phyloP scores from a whole-genome alignment of 2,888 invertebrate genomes.

The Stenodera caucasica region DNA sequence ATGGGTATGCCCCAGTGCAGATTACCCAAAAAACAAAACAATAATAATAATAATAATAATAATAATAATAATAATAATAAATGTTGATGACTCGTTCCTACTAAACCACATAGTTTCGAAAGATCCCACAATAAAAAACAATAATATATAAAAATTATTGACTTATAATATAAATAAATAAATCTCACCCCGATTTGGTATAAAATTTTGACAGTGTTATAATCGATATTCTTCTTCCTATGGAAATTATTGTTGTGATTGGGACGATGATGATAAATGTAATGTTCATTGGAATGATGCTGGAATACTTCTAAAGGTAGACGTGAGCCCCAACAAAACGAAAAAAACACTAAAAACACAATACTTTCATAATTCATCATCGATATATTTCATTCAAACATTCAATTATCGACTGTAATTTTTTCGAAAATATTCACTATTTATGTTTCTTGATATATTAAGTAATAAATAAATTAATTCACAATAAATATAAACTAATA shows the following conservation, averaged over 20 bases:
- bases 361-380: conserved; percentile 41
- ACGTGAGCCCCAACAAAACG: conserved; percentile 35
- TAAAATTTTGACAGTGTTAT: conserved; percentile 64
- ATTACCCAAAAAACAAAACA: conserved; percentile 23
- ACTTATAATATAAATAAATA: too few relatives aligned
- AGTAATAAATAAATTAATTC: not conserved
- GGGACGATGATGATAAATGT: conserved; percentile 56
- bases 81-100: conserved; percentile 19
- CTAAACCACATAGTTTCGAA: conserved; percentile 15
- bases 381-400: conserved; percentile 1
- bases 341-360: conserved; percentile 39
- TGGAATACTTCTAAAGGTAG: conserved; percentile 63
- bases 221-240: conserved; percentile 58
- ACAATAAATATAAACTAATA: conserved; percentile 10
- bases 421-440: conserved; percentile 1
- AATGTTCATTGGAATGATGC: conserved; percentile 43
- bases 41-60: too few relatives aligned
- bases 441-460: not conserved
- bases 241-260: conserved; percentile 60
- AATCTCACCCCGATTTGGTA: conserved; percentile 75
- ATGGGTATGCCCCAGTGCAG: conserved; percentile 24
- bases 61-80: conserved; percentile 15
- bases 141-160: not conserved
- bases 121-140: conserved; percentile 2
- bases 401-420: not conserved